phyloP scores from a whole-genome alignment of 2,888 invertebrate genomes.

The Crepidodera aurea region DNA sequence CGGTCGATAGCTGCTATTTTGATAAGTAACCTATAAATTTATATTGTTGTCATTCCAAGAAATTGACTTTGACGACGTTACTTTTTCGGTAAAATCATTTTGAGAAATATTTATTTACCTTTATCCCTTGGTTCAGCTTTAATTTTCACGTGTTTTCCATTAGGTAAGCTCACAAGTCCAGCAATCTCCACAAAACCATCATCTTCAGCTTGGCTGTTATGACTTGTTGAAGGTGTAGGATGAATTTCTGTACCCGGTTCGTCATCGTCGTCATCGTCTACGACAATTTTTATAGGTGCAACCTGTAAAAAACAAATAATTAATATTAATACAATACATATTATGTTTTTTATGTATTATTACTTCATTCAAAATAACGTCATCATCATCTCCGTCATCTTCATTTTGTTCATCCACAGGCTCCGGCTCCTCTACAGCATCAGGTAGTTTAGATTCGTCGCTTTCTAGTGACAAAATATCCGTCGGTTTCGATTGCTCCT shows the following conservation, averaged over 20 bases:
- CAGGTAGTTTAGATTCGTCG: slow-evolving; percentile 44
- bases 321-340: not conserved
- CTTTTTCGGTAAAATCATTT: no score
- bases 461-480: slow-evolving; percentile 49
- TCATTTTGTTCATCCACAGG: slow-evolving; percentile 44
- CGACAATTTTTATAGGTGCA: slow-evolving; percentile 70
- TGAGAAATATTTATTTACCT: no score
- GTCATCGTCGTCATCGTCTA: slow-evolving; percentile 67
- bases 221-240: slow-evolving; percentile 31
- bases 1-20: no score
- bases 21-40: no score
- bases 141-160: slow-evolving; percentile 66
- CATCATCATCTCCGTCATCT: slow-evolving; percentile 70
- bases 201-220: slow-evolving; percentile 56
- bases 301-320: slow-evolving; percentile 27
- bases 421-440: slow-evolving; percentile 39
- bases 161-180: slow-evolving; percentile 67
- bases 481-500: slow-evolving; percentile 52
- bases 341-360: not conserved
- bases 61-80: no score
- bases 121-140: slow-evolving; percentile 77
- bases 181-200: slow-evolving; percentile 61
- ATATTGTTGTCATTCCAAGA: no score
- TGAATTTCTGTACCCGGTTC: slow-evolving; percentile 5
- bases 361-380: slow-evolving; percentile 74